Evolutionary conservation across 2,113 vertebrate species (phyloP).

Genomic region (Gopherus flavomarginatus): DNA sequence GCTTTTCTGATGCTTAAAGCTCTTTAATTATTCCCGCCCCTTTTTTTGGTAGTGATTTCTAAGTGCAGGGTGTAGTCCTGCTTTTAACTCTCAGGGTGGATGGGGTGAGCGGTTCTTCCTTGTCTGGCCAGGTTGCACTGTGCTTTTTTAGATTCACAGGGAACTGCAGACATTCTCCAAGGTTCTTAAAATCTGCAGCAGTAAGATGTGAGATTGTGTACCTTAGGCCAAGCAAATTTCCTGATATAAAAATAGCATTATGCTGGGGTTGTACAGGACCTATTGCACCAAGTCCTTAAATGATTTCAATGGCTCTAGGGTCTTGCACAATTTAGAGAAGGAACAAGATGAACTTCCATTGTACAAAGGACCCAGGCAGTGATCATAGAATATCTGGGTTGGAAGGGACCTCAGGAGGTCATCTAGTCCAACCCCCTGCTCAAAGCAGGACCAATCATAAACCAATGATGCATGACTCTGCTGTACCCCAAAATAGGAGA

Average conservation of each 20-base stretch:
- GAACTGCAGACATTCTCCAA: not conserved
- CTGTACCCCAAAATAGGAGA: not conserved
- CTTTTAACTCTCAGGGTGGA: not conserved
- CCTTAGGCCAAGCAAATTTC: not conserved
- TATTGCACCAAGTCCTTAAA: not conserved
- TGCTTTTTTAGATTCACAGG: not conserved
- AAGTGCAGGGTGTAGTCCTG: not conserved
- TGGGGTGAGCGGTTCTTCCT: not conserved
- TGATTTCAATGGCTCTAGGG: not conserved
- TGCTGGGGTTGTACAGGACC: not conserved
- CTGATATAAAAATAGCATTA: not conserved
- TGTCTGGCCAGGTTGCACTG: not conserved
- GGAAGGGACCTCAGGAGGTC: too few relatives aligned
- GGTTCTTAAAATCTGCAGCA: not conserved
- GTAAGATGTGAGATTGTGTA: not conserved
- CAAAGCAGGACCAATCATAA: not conserved
- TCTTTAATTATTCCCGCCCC: constrained; percentile 22
- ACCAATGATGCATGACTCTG: not conserved
- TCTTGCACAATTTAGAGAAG: not conserved
- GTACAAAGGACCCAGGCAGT: not conserved
- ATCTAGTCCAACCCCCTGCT: too few relatives aligned
- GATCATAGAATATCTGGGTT: too few relatives aligned
- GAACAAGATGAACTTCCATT: not conserved
- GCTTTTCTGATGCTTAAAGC: constrained; percentile 47
- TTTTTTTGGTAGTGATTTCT: not conserved